phyloP scores from a whole-genome alignment of 2,888 invertebrate species.

The Rugalucina vietnamica region DNA sequence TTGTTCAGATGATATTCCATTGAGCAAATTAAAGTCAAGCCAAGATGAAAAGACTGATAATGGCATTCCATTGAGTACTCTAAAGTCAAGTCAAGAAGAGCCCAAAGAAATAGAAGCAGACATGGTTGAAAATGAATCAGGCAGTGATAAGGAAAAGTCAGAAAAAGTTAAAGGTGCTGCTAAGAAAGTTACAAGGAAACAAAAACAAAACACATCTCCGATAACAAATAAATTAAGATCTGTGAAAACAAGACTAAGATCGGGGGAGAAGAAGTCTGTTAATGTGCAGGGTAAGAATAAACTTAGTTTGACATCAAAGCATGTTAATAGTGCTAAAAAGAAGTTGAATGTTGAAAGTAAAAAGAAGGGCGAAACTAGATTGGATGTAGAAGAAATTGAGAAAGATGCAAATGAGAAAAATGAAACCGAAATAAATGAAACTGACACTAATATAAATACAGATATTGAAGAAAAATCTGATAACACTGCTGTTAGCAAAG shows the following conservation, averaged over 20 bases:
- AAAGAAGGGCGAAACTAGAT: neutral
- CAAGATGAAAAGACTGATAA: no score
- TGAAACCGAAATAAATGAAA: neutral
- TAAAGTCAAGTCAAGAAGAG: neutral
- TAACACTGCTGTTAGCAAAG: neutral
- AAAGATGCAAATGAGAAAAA: neutral
- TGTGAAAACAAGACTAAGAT: constrained; percentile 30
- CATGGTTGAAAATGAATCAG: no score
- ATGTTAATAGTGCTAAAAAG: constrained; percentile 43
- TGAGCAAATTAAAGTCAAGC: neutral
- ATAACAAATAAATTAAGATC: constrained; percentile 21
- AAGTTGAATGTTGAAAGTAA: constrained; percentile 9
- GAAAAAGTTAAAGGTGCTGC: neutral
- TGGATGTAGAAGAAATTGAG: neutral
- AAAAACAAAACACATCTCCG: neutral
- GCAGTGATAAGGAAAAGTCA: no score
- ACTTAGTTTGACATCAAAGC: constrained; percentile 4
- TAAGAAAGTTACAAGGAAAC: neutral
- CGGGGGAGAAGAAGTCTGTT: constrained; percentile 32
- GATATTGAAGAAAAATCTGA: constrained; percentile 12
- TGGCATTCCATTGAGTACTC: neutral
- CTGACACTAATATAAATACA: constrained; percentile 10
- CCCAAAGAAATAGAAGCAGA: neutral
- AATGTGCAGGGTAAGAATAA: constrained; percentile 40
- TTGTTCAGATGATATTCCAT: constrained; percentile 2